Conservation (phyloP, 2,113 vertebrate genomes). For the Nycticebus coucang region DNA sequence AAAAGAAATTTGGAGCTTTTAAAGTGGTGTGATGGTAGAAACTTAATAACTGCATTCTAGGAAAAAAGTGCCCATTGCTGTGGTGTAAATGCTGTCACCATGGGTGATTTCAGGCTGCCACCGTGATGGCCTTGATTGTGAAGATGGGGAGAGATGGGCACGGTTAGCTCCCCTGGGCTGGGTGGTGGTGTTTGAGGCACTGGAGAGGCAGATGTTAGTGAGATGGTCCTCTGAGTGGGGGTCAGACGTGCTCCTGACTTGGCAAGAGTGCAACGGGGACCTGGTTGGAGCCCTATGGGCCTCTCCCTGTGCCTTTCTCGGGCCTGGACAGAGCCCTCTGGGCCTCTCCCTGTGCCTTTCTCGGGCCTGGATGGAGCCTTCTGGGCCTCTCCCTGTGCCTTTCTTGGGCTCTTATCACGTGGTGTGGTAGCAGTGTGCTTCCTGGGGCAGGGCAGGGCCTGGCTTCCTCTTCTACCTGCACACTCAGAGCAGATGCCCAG, state of each 20-base stretch:
- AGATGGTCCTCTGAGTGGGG: accelerated
- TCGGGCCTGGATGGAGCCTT: accelerated
- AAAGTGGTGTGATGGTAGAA: background rate
- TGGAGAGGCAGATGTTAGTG: accelerated
- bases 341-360: too few species aligned
- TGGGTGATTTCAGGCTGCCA: accelerated
- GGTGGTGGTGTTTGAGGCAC: accelerated
- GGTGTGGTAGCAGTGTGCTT: accelerated
- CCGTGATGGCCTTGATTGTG: accelerated
- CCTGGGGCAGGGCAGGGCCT: background rate
- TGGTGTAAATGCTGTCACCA: background rate
- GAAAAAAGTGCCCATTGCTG: accelerated
- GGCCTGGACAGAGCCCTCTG: background rate
- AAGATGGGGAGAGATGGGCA: background rate
- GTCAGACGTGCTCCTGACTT: accelerated
- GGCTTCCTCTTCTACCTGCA: accelerated
- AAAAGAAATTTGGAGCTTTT: background rate
- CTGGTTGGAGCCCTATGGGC: accelerated
- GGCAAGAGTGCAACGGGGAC: background rate
- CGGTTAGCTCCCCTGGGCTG: accelerated
- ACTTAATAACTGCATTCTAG: background rate
- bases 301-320: background rate
- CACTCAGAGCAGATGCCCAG: accelerated
- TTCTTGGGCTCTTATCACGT: background rate
- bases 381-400: too few species aligned